Percentiles rank a stretch among this genome's conserved stretches.
phyloP scores from a whole-genome alignment of 92 coral and sea anemone genomes.

The Phenganax subtilis region DNA sequence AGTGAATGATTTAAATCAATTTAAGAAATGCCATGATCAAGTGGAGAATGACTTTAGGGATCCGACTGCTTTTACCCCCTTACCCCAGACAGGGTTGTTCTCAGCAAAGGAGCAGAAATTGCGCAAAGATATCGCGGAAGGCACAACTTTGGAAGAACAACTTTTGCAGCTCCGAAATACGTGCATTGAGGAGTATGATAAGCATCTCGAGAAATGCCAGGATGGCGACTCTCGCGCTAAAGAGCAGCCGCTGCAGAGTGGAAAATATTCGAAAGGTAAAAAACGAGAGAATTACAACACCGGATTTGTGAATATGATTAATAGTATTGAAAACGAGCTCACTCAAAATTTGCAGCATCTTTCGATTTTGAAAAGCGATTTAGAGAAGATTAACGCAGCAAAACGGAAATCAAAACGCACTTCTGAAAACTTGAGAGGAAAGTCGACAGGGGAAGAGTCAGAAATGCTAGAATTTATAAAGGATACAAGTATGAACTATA shows the following conservation, averaged over 20 bases:
- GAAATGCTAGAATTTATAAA: slow-evolving; percentile 88
- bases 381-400: slow-evolving; percentile 57
- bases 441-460: slow-evolving; percentile 62
- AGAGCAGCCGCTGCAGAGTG: not conserved
- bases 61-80: slow-evolving; percentile 52
- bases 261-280: not conserved
- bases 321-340: slow-evolving; percentile 78
- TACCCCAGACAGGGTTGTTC: slow-evolving; percentile 59
- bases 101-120: slow-evolving; percentile 61
- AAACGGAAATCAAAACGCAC: slow-evolving; percentile 39
- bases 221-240: not conserved
- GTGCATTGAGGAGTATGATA: slow-evolving; percentile 80
- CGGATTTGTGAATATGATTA: slow-evolving; percentile 62
- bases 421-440: slow-evolving; percentile 4
- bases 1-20: slow-evolving; percentile 58
- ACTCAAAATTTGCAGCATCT: slow-evolving; percentile 72
- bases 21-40: slow-evolving; percentile 80
- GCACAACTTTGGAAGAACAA: slow-evolving; percentile 79
- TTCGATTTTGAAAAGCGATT: slow-evolving; percentile 69
- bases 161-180: slow-evolving; percentile 71
- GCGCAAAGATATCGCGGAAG: slow-evolving; percentile 77
- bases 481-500: slow-evolving; percentile 71
- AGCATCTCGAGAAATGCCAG: slow-evolving; percentile 57
- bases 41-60: slow-evolving; percentile 80
- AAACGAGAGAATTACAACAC: slow-evolving; percentile 19